These are phyloP conservation scores for Pan paniscus DNA, from an alignment of 2,113 vertebrate genomes.

Conservation along the genomic window DNA sequence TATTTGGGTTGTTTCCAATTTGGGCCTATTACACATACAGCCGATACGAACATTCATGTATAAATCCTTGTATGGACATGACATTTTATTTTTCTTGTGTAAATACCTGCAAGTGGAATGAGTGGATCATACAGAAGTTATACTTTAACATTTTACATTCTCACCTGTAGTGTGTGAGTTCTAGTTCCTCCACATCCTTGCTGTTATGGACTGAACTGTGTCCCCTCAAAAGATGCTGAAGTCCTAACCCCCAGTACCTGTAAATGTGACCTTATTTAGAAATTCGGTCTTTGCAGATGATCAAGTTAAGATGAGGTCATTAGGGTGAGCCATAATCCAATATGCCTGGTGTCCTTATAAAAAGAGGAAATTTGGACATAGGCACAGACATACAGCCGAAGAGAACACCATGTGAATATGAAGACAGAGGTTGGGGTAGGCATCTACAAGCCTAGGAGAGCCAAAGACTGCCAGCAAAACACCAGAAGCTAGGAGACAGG, in stretches of 20 bases:
- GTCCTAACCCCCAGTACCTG: background rate
- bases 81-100: constrained; percentile 19
- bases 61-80: background rate
- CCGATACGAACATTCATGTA: background rate
- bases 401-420: background rate
- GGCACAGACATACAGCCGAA: background rate
- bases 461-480: background rate
- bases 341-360: background rate
- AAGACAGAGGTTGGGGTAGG: background rate
- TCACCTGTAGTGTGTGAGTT: background rate
- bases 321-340: background rate
- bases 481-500: background rate
- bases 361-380: background rate
- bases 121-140: background rate
- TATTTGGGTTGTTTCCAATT: background rate
- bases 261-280: background rate
- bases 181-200: background rate
- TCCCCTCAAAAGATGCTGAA: background rate
- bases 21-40: background rate
- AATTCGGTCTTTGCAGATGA: background rate
- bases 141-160: background rate
- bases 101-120: background rate
- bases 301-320: background rate
- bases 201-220: background rate
- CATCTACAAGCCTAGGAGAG: background rate